Conservation (phyloP, 2,888 invertebrate species). For the Agonopterix heracliana region DNA sequence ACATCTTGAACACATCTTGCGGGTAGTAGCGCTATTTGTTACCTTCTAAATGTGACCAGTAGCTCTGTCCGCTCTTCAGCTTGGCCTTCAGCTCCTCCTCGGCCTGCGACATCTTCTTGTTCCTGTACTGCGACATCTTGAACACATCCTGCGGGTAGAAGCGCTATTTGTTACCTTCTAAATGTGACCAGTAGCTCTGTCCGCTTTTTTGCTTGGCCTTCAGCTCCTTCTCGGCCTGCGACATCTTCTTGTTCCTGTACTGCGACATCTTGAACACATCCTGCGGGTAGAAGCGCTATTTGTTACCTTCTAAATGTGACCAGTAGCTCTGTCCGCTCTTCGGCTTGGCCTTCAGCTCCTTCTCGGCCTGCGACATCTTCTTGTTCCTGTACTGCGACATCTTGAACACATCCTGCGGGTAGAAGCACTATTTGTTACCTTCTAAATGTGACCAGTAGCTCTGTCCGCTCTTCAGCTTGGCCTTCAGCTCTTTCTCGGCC, state of each 20-base stretch:
- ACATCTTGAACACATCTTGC: conserved; percentile 33
- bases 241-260: conserved; percentile 73
- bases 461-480: conserved; percentile 44
- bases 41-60: conserved; percentile 65
- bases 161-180: conserved; percentile 62
- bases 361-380: conserved; percentile 61
- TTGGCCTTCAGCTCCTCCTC: conserved; percentile 50
- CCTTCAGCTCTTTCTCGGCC: conserved; percentile 46
- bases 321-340: conserved; percentile 55
- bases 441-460: conserved; percentile 65
- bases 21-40: too few relatives aligned
- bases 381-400: conserved; percentile 73
- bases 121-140: conserved; percentile 74
- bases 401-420: conserved; percentile 87
- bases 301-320: conserved; percentile 58
- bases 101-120: conserved; percentile 61
- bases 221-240: conserved; percentile 48
- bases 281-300: conserved; percentile 86
- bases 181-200: conserved; percentile 59
- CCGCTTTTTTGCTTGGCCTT: conserved; percentile 42
- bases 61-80: conserved; percentile 47
- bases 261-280: conserved; percentile 81
- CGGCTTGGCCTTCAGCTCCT: conserved; percentile 44
- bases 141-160: conserved; percentile 89
- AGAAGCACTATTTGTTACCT: too few relatives aligned